Percentiles rank a stretch among this genome's conserved stretches.
Evolutionary conservation across 2,888 invertebrate species (phyloP).

Genomic region (Yponomeuta plumbellus): DNA sequence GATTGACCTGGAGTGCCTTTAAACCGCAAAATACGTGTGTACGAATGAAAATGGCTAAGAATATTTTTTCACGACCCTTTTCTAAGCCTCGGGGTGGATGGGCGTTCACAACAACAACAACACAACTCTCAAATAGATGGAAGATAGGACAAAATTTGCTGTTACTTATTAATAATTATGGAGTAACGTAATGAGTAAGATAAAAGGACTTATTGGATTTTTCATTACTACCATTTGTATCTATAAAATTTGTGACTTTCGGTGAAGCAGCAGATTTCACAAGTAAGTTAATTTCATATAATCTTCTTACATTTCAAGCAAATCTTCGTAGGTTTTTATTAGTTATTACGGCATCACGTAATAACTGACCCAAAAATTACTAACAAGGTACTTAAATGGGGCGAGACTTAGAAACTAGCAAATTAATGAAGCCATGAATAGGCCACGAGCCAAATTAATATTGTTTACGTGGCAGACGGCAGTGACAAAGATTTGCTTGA

Average conservation of each 20-base stretch:
- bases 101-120: not conserved
- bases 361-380: not conserved
- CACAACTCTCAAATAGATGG: not conserved
- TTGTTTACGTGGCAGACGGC: not conserved
- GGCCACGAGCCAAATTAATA: not conserved
- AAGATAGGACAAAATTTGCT: too few relatives aligned
- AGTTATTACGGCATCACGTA: not conserved
- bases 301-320: too few relatives aligned
- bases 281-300: slow-evolving; percentile 2
- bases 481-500: not conserved
- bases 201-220: not conserved
- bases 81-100: not conserved
- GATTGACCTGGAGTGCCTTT: slow-evolving; percentile 46
- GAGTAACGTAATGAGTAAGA: too few relatives aligned
- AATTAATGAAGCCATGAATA: not conserved
- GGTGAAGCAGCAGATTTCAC: not conserved
- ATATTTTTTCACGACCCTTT: not conserved
- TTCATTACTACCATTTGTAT: not conserved
- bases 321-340: not conserved
- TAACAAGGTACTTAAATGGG: not conserved
- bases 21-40: slow-evolving; percentile 33
- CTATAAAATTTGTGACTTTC: not conserved
- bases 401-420: not conserved
- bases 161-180: too few relatives aligned
- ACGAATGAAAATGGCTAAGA: not conserved